Evolutionary conservation across 2,888 invertebrate species (phyloP), one percentile per base, ranked within the genome.

Genomic region (Agonopterix alstromeriana): DNA sequence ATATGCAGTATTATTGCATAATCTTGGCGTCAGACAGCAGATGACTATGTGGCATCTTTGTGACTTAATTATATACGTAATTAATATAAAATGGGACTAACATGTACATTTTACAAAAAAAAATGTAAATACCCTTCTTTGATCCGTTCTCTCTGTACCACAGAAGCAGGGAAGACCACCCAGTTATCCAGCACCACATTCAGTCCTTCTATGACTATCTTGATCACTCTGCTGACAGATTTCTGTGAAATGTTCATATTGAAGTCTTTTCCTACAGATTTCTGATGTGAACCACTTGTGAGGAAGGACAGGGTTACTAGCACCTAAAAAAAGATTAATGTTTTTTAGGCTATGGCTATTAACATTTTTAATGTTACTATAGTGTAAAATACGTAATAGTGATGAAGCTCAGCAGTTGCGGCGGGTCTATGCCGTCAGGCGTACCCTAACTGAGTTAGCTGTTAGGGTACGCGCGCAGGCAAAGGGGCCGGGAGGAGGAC

Each of bases 231-330:
- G 53, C 78, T 77, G 10, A 78, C 76, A 46, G 78, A 78, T 50
- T 79, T 78, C 50, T 79, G 78, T 4, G 77, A 79, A 54, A 79
- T 74, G 45, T 63, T 70, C 2, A 77, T 51, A 55, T 70, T 71
- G 47, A 78, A 78, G 58, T 77, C 74, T 56, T 73, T 77, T 17
- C 77, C 70, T 5, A 78, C 58, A 7, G 66, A 65, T 47, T 77
- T 77, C 53, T 79, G 78, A 50, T 78, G 77, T 3, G 69, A 73
- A 9, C 78, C 78, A 63, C 63, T 74, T 44, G 71, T 60, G 48
- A 78, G 54, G 50, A 78, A 78, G 35, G 78, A 77, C 4, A 78
- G 53, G 42, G 78, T 75, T 1, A 78, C 69, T 45, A 78, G 50
- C 7, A 78, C 68, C 78, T 78, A 46, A 2, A 54, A 27, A 27